These are phyloP conservation scores for Okapia johnstoni DNA, from an alignment of 2,113 vertebrate genomes.

Conservation along the genomic window DNA sequence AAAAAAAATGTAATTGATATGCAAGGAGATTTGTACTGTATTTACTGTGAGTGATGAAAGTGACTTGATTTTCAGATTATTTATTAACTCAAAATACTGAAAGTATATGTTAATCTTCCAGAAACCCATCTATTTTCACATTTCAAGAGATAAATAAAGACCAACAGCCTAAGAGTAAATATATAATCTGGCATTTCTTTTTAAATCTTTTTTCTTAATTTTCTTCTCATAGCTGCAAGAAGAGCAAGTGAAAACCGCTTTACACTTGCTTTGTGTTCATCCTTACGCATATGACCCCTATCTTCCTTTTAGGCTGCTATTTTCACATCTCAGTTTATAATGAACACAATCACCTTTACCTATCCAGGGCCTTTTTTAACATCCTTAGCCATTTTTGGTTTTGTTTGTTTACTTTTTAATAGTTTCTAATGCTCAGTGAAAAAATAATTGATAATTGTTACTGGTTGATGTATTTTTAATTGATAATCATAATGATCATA, in stretches of 20 bases:
- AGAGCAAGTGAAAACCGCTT: conserved; percentile 31
- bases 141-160: not conserved
- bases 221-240: conserved; percentile 35
- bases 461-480: conserved; percentile 38
- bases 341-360: conserved; percentile 56
- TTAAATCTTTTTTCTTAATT: conserved; percentile 21
- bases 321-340: conserved; percentile 34
- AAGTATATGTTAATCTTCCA: not conserved
- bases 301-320: not conserved
- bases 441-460: conserved; percentile 56
- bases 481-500: not conserved
- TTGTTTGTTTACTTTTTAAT: conserved; percentile 54
- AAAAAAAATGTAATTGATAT: not conserved
- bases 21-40: not conserved
- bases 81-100: not conserved
- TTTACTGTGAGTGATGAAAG: not conserved
- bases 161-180: not conserved
- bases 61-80: not conserved
- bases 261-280: not conserved
- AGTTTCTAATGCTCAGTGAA: conserved; percentile 38
- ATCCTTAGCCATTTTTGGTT: not conserved
- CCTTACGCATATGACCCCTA: conserved; percentile 12
- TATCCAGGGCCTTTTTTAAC: conserved; percentile 30
- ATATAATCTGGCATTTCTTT: not conserved
- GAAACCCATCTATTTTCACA: not conserved